Base-by-base conservation (phyloP, 2,888 invertebrate species). In the Caenorhabditis sinica region DNA sequence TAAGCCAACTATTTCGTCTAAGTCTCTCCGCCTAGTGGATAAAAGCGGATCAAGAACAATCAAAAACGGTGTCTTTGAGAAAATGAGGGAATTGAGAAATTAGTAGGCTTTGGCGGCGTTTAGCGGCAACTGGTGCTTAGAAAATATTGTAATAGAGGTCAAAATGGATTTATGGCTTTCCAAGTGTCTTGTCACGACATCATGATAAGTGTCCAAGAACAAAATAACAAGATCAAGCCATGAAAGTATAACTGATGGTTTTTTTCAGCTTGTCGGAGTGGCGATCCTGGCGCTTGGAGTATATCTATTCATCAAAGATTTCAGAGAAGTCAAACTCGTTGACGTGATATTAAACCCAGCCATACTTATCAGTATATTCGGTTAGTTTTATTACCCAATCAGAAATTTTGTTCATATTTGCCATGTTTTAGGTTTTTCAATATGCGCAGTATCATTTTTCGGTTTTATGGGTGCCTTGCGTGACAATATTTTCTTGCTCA, bases 401-500 rank as follows among this genome's bases (percentile, higher is more conserved):
- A n/a, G 3, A 28, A 25, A 28, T 1, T 28, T 15, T 2, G 13
- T 1, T 51, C 51, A 49, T 5, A 28, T 56, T 28, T 28, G 2
- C 6, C 1, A 23, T 5, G 13, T 25, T 56, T 28, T 28, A 56
- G 56, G 56, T 20, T 82, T 90, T 66, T 73, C 87, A 76, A 85
- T 90, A 68, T 89, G 91, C 65, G 71, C 89, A 11, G 86, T 93
- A 13, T 89, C 92, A 20, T 82, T 92, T 73, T 85, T 87, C 49
- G 92, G 92, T 13, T 87, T 90, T 53, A 89, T 92, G 49, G 92
- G 92, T 53, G 89, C 92, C 15, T 81, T 92, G n/a, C 77, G 92
- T 49, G 92, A 92, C 76, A 92, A 92, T 68, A 90, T 91, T 17
- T 88, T 85, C 58, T 82, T 92, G 49, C 89, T 92, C 66, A 92